Conservation (phyloP, 2,888 invertebrate genomes). For the Tubulanus polymorphus region DNA sequence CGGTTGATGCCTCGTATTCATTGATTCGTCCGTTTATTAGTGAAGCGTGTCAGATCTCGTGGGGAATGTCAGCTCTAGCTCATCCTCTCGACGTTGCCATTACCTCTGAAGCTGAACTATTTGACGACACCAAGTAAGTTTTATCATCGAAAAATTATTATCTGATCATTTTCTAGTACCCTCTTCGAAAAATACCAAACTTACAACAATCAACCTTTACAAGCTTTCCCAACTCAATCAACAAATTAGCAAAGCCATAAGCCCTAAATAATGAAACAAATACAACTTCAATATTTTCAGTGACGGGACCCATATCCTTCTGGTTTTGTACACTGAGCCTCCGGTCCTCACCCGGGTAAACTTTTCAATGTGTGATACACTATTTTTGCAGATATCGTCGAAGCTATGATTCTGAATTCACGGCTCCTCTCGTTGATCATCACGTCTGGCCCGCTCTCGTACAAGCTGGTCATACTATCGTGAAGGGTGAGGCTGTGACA, state of each 20-base stretch:
- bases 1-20: constrained; percentile 43
- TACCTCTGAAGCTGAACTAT: constrained; percentile 50
- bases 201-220: no score
- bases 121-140: constrained; percentile 49
- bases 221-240: no score
- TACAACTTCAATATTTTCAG: no score
- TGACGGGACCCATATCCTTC: no score
- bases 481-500: constrained; percentile 50
- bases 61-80: constrained; percentile 50
- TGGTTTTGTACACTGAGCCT: not conserved
- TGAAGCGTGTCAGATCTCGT: constrained; percentile 51
- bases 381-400: constrained; percentile 47
- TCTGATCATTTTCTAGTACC: no score
- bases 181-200: no score
- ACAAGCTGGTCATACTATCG: constrained; percentile 39
- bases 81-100: constrained; percentile 49
- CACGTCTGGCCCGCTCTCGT: constrained; percentile 53
- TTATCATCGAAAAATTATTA: no score
- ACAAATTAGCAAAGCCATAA: no score
- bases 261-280: no score
- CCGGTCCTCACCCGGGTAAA: not conserved
- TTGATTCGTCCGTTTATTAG: constrained; percentile 51
- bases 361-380: not conserved
- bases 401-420: constrained; percentile 53
- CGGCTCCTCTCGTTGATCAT: constrained; percentile 51